Evolutionary conservation across 1,140 invertebrate species (phyloP), one percentile per base, ranked within the genome.

Genomic region (Diuraphis noxia): DNA sequence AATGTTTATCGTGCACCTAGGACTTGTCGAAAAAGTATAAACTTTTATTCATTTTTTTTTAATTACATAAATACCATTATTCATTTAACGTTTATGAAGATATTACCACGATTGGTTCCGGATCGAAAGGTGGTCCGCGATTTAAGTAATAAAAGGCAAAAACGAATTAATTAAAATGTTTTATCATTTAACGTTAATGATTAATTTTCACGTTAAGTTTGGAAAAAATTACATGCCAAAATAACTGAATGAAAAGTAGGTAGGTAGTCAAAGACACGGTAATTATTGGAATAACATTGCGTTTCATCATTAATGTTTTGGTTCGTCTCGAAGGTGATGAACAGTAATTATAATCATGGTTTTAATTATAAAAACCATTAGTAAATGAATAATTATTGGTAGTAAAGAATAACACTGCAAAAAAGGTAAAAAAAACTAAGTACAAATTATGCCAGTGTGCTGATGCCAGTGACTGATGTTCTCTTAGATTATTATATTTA

Each of bases 321-420:
- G 41, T 86, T 25, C 21, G 85, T 86, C 85, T 23, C 34, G 17
- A 23, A 52, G 84, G 46, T 46, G 43, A 36, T 36, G 85, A 52
- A 86, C 85, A 49, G 52, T 21, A n/a, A 86, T 86, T 86, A n/a
- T 84, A 52, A 86, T 86, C n/a, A 34, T 34, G 34, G 36, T 52
- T 86, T 86, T 86, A 86, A 86, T 86, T 52, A 86, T 86, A 52
- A 86, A 86, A 86, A 86, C 85, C 43, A 52, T 86, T 52, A 86
- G 85, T 36, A 36, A 86, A 86, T 36, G 43, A 52, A 86, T 52
- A 36, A 86, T 86, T 52, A 86, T 86, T n/a, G 43, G 46, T 23
- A 36, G 34, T 36, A 38, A 86, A 49, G 43, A 52, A 84, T 84
- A 84, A 84, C 30, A 41, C 25, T 81, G 8, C 2, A 21, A n/a